Percentiles rank a stretch among this genome's conserved stretches.
Evolutionary conservation across 2,113 vertebrate genomes (phyloP).

Genomic region (Caloenas nicobarica): DNA sequence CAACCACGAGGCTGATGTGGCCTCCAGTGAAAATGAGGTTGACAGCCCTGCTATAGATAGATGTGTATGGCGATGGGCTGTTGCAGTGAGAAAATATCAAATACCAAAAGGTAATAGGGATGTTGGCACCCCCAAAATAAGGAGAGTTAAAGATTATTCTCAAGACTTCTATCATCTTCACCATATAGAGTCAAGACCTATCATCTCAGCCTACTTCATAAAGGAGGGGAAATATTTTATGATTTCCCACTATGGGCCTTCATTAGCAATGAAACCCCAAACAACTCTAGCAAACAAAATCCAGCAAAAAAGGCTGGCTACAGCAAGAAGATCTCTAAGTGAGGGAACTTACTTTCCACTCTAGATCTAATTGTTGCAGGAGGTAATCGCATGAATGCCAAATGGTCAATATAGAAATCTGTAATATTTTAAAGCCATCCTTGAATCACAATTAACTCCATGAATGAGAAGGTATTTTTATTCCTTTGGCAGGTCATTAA

Average conservation of each 20-base stretch:
- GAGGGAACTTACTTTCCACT: not conserved
- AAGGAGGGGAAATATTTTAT: not conserved
- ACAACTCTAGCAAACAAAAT: not conserved
- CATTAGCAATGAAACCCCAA: not conserved
- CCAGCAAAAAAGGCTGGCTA: not conserved
- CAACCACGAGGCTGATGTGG: no score
- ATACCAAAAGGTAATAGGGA: not conserved
- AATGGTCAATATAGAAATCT: not conserved
- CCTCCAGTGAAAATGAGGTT: no score
- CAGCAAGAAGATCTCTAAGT: not conserved
- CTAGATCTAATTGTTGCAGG: not conserved
- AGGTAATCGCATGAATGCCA: not conserved
- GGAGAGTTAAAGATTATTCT: not conserved
- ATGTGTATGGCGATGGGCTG: not conserved
- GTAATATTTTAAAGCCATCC: not conserved
- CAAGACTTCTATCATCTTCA: not conserved
- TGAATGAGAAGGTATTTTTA: not conserved
- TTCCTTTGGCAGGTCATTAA: not conserved
- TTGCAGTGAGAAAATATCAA: not conserved
- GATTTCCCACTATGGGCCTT: not conserved
- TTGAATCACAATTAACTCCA: not conserved
- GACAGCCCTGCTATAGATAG: not conserved
- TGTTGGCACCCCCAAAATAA: not conserved
- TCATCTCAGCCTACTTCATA: not conserved
- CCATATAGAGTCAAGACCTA: not conserved